Percentiles rank a stretch among this genome's conserved stretches.
phyloP scores from a whole-genome alignment of 2,888 invertebrate species.

The Lordiphosa andalusiaca region DNA sequence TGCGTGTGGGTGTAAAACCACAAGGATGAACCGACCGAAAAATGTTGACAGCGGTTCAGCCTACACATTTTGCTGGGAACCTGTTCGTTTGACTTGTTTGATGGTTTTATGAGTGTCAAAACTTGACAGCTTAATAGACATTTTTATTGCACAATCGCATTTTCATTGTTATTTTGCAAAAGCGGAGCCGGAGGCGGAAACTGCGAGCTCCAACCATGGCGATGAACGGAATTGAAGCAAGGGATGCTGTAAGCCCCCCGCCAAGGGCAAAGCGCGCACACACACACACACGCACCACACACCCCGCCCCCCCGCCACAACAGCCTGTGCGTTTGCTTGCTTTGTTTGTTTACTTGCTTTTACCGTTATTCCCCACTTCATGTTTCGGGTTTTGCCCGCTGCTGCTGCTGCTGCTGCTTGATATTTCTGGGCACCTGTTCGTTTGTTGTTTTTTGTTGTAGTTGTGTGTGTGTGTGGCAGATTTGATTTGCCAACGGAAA shows the following conservation, averaged over 20 bases:
- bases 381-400: constrained; percentile 21
- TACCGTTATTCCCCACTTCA: constrained; percentile 36
- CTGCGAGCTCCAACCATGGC: background rate
- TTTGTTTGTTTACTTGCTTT: constrained; percentile 36
- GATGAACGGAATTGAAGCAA: background rate
- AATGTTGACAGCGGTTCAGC: constrained; percentile 56
- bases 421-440: constrained; percentile 56
- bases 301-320: constrained; percentile 9
- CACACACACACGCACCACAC: constrained; percentile 12
- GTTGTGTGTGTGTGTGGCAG: constrained; percentile 44
- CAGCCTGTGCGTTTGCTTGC: constrained; percentile 24
- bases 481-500: background rate
- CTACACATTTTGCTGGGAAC: constrained; percentile 61
- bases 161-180: constrained; percentile 46
- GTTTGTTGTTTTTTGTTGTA: constrained; percentile 53
- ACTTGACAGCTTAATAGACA: constrained; percentile 77
- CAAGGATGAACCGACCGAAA: constrained; percentile 49
- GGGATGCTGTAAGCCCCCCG: no score
- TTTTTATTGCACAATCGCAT: constrained; percentile 61
- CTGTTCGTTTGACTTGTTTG: constrained; percentile 78
- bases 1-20: constrained; percentile 21
- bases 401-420: background rate
- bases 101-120: constrained; percentile 78
- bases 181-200: constrained; percentile 2
- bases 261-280: constrained; percentile 4